Conservation (phyloP, 2,888 invertebrate species). For the Drosophila trichaetosa region DNA sequence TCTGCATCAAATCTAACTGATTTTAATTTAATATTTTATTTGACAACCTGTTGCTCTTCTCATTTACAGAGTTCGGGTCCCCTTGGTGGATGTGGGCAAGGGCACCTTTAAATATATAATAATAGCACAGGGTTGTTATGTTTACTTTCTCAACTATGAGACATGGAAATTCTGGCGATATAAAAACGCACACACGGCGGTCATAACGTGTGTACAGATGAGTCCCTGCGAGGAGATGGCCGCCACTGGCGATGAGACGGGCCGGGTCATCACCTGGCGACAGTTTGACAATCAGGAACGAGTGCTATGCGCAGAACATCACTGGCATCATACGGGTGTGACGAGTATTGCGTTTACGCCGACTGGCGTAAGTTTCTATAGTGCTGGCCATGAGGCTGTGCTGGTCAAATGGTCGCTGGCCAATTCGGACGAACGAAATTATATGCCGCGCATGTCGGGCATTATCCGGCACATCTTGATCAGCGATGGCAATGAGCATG, state of each 20-base stretch:
- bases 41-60: conserved; percentile 30
- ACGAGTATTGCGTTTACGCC: conserved; percentile 88
- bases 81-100: conserved; percentile 72
- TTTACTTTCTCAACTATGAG: conserved; percentile 78
- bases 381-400: conserved; percentile 92
- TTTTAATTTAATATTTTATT: not conserved
- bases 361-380: conserved; percentile 89
- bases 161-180: conserved; percentile 70
- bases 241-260: conserved; percentile 89
- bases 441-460: conserved; percentile 90
- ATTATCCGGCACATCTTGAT: conserved; percentile 88
- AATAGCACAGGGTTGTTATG: conserved; percentile 61
- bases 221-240: conserved; percentile 89
- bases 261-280: conserved; percentile 88
- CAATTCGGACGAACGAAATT: conserved; percentile 85
- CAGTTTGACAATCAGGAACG: conserved; percentile 79
- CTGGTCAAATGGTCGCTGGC: conserved; percentile 90
- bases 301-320: conserved; percentile 86
- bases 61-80: conserved; percentile 51
- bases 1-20: not conserved
- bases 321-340: conserved; percentile 92
- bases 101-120: conserved; percentile 75
- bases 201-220: conserved; percentile 88
- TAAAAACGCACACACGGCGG: conserved; percentile 36
- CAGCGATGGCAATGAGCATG: conserved; percentile 87